phyloP scores from a whole-genome alignment of 2,797 vertebrate species.

The Sebastes diploproa region DNA sequence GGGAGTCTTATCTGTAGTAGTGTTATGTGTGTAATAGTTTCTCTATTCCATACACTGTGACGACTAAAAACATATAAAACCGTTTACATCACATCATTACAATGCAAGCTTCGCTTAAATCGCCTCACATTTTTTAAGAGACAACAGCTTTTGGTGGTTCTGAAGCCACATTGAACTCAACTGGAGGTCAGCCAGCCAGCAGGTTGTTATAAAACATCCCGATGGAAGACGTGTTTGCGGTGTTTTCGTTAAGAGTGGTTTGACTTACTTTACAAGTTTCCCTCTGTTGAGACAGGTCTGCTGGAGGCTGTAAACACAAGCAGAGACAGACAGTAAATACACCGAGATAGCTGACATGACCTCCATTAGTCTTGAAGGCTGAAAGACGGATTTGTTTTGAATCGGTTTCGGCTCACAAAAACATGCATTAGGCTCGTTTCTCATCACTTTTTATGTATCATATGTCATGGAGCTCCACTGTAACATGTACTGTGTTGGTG shows the following conservation, averaged over 20 bases:
- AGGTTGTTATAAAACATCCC: neutral
- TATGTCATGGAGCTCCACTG: conserved; percentile 1
- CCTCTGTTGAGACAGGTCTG: conserved; percentile 1
- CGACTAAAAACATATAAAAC: neutral
- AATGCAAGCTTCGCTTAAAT: neutral
- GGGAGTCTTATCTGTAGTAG: conserved; percentile 27
- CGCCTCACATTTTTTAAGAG: neutral
- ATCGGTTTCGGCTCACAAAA: neutral
- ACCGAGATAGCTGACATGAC: neutral
- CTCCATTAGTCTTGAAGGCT: neutral
- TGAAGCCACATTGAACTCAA: neutral
- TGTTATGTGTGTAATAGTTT: conserved; percentile 10
- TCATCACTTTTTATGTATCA: neutral
- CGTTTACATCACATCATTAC: conserved; percentile 13
- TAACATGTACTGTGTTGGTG: conserved; percentile 24
- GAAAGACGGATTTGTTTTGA: neutral
- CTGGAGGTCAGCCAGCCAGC: neutral
- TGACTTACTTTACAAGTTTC: neutral
- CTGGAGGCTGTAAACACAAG: conserved; percentile 14
- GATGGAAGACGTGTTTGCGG: neutral
- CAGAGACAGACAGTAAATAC: conserved; percentile 18
- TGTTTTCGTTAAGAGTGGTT: neutral
- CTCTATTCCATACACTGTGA: conserved; percentile 57
- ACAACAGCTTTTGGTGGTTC: neutral
- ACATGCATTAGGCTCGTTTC: neutral